Evolutionary conservation across 1,140 invertebrate species (phyloP).

Genomic region (Cydia splendana): DNA sequence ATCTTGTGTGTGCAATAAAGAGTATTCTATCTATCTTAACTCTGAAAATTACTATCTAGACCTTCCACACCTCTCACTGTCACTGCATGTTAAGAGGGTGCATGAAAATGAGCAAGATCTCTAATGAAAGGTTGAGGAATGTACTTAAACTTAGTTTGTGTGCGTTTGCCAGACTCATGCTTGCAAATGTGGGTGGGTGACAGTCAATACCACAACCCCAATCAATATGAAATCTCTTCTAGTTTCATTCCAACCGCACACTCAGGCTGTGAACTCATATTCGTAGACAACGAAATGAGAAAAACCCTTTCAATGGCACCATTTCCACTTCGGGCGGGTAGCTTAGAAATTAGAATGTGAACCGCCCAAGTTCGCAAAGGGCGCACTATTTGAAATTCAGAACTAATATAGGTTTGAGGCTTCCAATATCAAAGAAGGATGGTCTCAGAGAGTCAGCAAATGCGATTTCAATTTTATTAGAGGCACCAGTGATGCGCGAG

Average conservation of each 20-base stretch:
- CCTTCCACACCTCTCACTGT: too few relatives aligned
- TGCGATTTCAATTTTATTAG: conserved; percentile 75
- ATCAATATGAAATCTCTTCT: neutral
- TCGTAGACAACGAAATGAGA: neutral
- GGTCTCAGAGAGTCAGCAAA: conserved; percentile 60
- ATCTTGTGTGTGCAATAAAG: too few relatives aligned
- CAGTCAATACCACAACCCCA: neutral
- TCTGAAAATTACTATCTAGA: too few relatives aligned
- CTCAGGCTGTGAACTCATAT: neutral
- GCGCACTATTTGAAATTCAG: conserved; percentile 43
- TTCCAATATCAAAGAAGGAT: conserved; percentile 61
- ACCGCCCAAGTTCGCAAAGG: conserved; percentile 31
- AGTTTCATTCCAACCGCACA: neutral
- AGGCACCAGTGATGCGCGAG: conserved; percentile 63
- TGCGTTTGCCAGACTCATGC: too few relatives aligned
- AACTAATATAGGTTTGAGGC: conserved; percentile 47
- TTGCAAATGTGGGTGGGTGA: too few relatives aligned
- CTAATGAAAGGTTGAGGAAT: too few relatives aligned
- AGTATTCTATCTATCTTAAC: too few relatives aligned
- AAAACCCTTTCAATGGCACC: neutral
- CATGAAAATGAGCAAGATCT: too few relatives aligned
- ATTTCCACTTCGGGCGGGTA: neutral
- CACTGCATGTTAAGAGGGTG: too few relatives aligned
- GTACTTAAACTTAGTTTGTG: too few relatives aligned
- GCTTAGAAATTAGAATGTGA: conserved; percentile 18